Evolutionary conservation across 2,888 invertebrate species (phyloP), one percentile per base, ranked within the genome.

Genomic region (Dolichomitus sp.): DNA sequence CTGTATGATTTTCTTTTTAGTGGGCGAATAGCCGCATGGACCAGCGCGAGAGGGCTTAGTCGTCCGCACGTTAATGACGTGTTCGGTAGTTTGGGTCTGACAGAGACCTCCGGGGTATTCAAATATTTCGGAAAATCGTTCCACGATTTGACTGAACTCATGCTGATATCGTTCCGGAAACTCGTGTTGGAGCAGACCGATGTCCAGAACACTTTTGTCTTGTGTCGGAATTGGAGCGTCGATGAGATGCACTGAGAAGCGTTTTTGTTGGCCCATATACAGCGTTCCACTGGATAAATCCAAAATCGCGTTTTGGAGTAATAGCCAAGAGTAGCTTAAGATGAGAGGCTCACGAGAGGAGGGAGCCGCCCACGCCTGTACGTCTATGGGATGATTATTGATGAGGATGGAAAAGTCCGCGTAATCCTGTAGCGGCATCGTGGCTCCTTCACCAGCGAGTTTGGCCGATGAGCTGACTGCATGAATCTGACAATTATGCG

Each of bases 251-350:
- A 65, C n/a, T 7, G 45, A 30, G 45, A 66, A 66, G 1, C 66
- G 50, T 30, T 48, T 4, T 1, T 48, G 12, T 1, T 1, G n/a
- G 2, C 66, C 66, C 9, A 66, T 30, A 11, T 66, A 66, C 11
- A 66, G 48, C 0, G 33, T 50, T 2, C 66, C 45, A n/a, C 27
- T 54, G 11, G 27, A 19, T 2, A 54, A 27, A 6, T 57, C 30
- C 5, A 57, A 9, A 14, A 33, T 57, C 2, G 57, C 57, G 2
- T 23, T 23, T 9, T 57, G 40, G 1, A 37, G 17, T 7, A 2
- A 17, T 11, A 61, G 33, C 63, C 63, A 63, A 0, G 63, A 42
- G 6, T 63, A 63, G 4, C 63, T 19, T 7, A 63, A 42, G 23
- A 63, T 40, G 5, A 40, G 37, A 4, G 63, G n/a, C 12, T 42